Percentiles rank a stretch among this genome's conserved stretches.
phyloP scores from a whole-genome alignment of 2,113 vertebrate genomes.

The Ptychochromis oligacanthus region DNA sequence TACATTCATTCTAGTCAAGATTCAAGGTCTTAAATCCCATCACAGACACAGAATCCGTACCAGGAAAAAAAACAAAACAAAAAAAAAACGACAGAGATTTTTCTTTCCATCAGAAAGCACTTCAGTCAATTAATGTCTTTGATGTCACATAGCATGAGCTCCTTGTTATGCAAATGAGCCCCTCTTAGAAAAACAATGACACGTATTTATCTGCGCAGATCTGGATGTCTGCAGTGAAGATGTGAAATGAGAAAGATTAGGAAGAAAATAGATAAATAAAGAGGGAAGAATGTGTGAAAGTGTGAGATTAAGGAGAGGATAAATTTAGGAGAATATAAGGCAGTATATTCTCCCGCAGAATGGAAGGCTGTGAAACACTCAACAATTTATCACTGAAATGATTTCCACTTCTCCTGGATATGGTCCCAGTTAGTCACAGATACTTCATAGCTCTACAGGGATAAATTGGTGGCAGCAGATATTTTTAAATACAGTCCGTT shows the following conservation, averaged over 20 bases:
- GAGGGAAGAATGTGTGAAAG: conserved; percentile 36
- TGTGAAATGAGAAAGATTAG: conserved; percentile 25
- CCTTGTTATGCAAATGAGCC: conserved; percentile 57
- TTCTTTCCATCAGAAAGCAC: conserved; percentile 17
- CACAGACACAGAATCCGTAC: conserved; percentile 1
- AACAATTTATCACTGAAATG: conserved; percentile 30
- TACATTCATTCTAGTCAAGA: conserved; percentile 34
- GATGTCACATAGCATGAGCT: conserved; percentile 47
- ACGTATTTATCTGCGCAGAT: conserved; percentile 31
- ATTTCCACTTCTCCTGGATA: conserved; percentile 38
- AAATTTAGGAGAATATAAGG: conserved; percentile 36
- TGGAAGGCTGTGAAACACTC: conserved; percentile 40
- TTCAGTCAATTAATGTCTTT: conserved; percentile 47
- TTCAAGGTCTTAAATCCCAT: conserved; percentile 35
- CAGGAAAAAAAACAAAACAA: no score
- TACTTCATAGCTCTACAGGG: conserved; percentile 12
- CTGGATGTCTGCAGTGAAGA: conserved; percentile 18
- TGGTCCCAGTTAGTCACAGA: conserved; percentile 19
- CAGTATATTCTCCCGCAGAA: conserved; percentile 26
- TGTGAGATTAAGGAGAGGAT: conserved; percentile 35
- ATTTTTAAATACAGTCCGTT: not conserved
- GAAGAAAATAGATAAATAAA: conserved; percentile 33
- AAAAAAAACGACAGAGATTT: conserved; percentile 5
- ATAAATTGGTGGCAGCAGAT: not conserved
- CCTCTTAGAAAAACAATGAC: conserved; percentile 20